Base-by-base conservation (phyloP, 30 jellyfish, hydroid and myxozoan species). In the Cassiopea andromeda region DNA sequence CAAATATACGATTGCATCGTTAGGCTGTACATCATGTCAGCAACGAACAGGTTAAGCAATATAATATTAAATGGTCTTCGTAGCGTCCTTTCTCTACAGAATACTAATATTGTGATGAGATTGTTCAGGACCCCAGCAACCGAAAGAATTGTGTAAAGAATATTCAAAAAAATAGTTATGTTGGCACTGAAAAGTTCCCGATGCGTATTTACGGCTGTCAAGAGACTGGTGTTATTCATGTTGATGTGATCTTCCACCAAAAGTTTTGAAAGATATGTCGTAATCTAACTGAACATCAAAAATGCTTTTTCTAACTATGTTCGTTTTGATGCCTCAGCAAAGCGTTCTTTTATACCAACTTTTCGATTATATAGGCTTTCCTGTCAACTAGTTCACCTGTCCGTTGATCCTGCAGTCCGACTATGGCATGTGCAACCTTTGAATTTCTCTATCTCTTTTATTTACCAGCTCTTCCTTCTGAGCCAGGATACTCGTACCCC, bases 1-100 rank as follows among this genome's bases (percentile, higher is more conserved):
- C 71, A n/a, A 1, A 77, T 48, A 12, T 15, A 77, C 45, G 86
- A 68, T 7, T 48, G 60, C 16, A 77, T 59, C 27, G 50, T 77
- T 1, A 77, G 27, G 27, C 50, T 47, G 2, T 38, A 59, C 75
- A 47, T 77, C 71, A 77, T 15, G 27, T 77, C 86, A 6, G 86
- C 86, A 4, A 77, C 50, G 54, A 61, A 77, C 38, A 77, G 45
- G 58, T 77, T 77, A 68, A 77, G 86, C 59, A 77, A 44, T 27
- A 77, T 19, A 2, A 77, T 1, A 38, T 77, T 48, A 49, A 47
- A 54, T 1, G 86, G 86, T 15, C 17, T 77, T 17, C 86, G 1
- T 19, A 70, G 15, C 16, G 17, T 48, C 50, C 50, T 1, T 7
- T 77, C 73, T 43, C 48, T 48, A 15, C 59, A 48, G 48, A 77